Conservation (phyloP, 1,140 invertebrate species). For the Pseudomyrmex dendroicus region DNA sequence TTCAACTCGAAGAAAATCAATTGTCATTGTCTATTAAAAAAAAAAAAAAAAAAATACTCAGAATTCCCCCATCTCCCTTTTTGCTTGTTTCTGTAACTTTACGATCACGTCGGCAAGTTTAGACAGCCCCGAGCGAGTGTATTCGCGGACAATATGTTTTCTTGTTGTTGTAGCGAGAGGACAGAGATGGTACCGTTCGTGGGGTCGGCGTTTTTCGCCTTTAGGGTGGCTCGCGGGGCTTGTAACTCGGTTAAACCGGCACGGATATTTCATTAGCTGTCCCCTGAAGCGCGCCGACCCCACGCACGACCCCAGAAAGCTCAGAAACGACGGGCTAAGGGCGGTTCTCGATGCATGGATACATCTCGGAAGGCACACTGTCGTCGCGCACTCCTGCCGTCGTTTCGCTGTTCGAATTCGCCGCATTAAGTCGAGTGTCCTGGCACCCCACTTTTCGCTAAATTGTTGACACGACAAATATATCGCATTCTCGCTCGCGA, state of each 20-base stretch:
- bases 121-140: constrained; percentile 54
- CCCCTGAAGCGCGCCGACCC: constrained; percentile 72
- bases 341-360: constrained; percentile 25
- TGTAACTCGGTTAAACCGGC: constrained; percentile 85
- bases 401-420: constrained; percentile 71
- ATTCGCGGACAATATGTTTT: constrained; percentile 85
- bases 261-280: constrained; percentile 85
- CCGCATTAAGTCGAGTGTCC: constrained; percentile 80
- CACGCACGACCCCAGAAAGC: constrained; percentile 71
- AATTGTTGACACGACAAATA: constrained; percentile 85
- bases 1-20: background rate
- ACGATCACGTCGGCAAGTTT: background rate
- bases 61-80: background rate
- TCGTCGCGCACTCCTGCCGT: constrained; percentile 55
- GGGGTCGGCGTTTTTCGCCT: constrained; percentile 72
- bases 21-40: background rate
- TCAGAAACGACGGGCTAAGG: constrained; percentile 58
- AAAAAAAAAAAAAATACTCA: background rate
- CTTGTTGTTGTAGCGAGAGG: constrained; percentile 77
- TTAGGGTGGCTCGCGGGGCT: constrained; percentile 77
- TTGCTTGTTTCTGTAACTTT: background rate
- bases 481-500: constrained; percentile 72
- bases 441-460: constrained; percentile 74
- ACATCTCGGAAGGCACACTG: constrained; percentile 68
- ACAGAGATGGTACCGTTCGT: constrained; percentile 63